Evolutionary conservation across 2,888 invertebrate genomes (phyloP).

Genomic region (Nasonia oneida): DNA sequence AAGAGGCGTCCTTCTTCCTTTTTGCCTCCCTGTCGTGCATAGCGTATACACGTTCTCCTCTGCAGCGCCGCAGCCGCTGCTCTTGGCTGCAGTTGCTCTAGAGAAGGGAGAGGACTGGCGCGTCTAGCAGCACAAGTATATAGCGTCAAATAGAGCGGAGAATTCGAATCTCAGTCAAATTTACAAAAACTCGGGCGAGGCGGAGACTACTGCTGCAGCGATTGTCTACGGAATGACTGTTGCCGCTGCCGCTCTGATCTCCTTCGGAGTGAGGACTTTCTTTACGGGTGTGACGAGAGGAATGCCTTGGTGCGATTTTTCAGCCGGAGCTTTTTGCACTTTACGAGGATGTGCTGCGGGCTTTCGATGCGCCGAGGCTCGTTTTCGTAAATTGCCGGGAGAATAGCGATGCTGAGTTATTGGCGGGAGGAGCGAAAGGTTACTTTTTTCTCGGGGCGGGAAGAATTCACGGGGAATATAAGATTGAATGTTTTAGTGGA

Average conservation of each 20-base stretch:
- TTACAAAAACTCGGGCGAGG: conserved; percentile 67
- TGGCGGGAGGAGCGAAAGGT: neutral
- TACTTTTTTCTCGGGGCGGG: neutral
- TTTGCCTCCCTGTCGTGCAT: conserved; percentile 75
- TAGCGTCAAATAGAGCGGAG: conserved; percentile 79
- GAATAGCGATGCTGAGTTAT: neutral
- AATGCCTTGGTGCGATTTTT: conserved; percentile 25
- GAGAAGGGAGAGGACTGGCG: conserved; percentile 34
- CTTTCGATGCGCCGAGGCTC: neutral
- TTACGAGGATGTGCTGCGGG: conserved; percentile 2
- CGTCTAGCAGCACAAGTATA: neutral
- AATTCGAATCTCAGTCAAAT: conserved; percentile 78
- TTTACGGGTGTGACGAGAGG: conserved; percentile 29
- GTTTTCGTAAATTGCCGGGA: conserved; percentile 6
- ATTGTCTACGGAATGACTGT: conserved; percentile 44
- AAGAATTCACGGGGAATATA: neutral
- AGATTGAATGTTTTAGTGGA: neutral
- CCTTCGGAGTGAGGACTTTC: conserved; percentile 48
- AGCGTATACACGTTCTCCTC: conserved; percentile 66
- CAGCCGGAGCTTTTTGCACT: neutral
- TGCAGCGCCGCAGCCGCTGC: conserved; percentile 64
- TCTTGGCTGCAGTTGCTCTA: conserved; percentile 54
- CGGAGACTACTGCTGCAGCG: conserved; percentile 33
- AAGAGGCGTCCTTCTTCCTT: conserved; percentile 73
- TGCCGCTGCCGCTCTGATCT: conserved; percentile 32